Percentiles rank a stretch among this genome's conserved stretches.
Conservation (phyloP, 2,113 vertebrate species). For the Coregonus clupeaformis region DNA sequence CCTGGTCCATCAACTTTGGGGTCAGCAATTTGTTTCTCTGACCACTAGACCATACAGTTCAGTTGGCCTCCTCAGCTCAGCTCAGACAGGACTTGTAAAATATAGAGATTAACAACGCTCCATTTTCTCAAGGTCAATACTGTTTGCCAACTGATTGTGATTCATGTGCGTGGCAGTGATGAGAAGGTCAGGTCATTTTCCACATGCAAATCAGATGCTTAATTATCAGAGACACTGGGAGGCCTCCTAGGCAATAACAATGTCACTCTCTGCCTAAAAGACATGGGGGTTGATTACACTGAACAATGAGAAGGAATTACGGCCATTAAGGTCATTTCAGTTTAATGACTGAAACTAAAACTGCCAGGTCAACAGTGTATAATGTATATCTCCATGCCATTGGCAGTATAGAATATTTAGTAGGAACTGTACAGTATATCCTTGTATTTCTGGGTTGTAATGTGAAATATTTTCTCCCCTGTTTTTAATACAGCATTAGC, state of each 20-base stretch:
- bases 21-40: constrained; percentile 35
- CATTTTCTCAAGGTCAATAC: not conserved
- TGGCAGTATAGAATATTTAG: not conserved
- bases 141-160: constrained; percentile 1
- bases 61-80: not conserved
- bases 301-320: not conserved
- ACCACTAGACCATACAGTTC: constrained; percentile 19
- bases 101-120: not conserved
- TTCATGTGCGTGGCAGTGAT: constrained; percentile 1
- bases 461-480: constrained; percentile 26
- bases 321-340: not conserved
- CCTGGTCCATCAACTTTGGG: constrained; percentile 6
- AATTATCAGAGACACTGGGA: too few species aligned
- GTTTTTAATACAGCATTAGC: constrained; percentile 61
- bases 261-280: constrained; percentile 55
- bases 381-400: not conserved
- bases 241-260: constrained; percentile 29
- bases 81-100: constrained; percentile 14
- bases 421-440: not conserved
- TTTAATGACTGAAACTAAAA: not conserved
- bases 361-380: too few species aligned
- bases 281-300: not conserved
- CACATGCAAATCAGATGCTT: not conserved
- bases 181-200: not conserved
- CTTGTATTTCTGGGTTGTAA: constrained; percentile 3